Percentiles rank a stretch among this genome's conserved stretches.
Evolutionary conservation across 1,140 invertebrate species (phyloP).

Genomic region (Neodiprion pinetum): DNA sequence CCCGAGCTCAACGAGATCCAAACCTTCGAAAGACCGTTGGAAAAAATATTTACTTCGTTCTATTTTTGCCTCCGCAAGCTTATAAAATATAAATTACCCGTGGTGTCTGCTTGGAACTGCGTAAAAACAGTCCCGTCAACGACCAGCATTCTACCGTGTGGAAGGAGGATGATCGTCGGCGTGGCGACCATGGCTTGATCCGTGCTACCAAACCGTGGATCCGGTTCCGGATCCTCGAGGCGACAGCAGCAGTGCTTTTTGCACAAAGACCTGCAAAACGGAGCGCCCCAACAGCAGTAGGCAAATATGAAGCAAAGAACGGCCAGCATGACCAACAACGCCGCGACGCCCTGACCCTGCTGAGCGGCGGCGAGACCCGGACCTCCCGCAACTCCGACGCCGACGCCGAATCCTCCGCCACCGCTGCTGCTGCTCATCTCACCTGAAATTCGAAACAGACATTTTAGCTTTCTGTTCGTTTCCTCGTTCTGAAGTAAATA

Average conservation of each 20-base stretch:
- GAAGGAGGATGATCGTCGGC: slow-evolving; percentile 66
- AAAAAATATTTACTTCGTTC: neutral
- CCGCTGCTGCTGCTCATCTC: slow-evolving; percentile 41
- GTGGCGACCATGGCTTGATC: slow-evolving; percentile 53
- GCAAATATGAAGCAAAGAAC: slow-evolving; percentile 66
- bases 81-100: slow-evolving; percentile 34
- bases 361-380: slow-evolving; percentile 42
- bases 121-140: slow-evolving; percentile 63
- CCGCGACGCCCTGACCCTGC: slow-evolving; percentile 62
- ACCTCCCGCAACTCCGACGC: slow-evolving; percentile 43
- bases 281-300: slow-evolving; percentile 69
- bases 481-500: neutral
- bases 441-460: slow-evolving; percentile 21
- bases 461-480: neutral
- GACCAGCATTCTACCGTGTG: slow-evolving; percentile 66
- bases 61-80: neutral
- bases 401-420: slow-evolving; percentile 41
- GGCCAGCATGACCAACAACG: slow-evolving; percentile 65
- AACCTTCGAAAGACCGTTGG: slow-evolving; percentile 36
- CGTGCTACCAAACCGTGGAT: slow-evolving; percentile 39
- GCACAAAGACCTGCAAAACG: slow-evolving; percentile 62
- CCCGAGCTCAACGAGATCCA: slow-evolving; percentile 64
- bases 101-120: slow-evolving; percentile 59
- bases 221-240: slow-evolving; percentile 51
- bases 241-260: slow-evolving; percentile 59